These are phyloP conservation scores for Dissostichus mawsoni DNA, from an alignment of 2,113 vertebrate genomes.

Conservation along the genomic window DNA sequence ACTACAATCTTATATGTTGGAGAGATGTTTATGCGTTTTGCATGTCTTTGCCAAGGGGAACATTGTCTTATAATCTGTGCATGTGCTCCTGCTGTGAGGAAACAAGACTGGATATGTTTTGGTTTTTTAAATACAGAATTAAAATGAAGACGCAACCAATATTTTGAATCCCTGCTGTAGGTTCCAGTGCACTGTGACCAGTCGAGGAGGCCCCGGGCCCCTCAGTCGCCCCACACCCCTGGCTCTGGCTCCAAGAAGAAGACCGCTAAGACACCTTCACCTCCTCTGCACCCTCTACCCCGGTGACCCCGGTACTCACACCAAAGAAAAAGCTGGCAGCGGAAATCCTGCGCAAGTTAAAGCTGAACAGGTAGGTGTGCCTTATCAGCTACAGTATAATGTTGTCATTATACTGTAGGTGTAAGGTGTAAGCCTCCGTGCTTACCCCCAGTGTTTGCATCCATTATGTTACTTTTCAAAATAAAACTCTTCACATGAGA, in stretches of 20 bases:
- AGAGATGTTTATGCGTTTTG: too few species aligned
- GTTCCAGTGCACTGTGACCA: conserved; percentile 75
- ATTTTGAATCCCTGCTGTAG: conserved; percentile 34
- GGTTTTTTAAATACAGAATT: not conserved
- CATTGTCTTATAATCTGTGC: too few species aligned
- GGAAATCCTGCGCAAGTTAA: conserved; percentile 69
- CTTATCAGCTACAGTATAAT: too few species aligned
- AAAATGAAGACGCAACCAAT: not conserved
- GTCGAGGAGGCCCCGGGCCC: conserved; percentile 52
- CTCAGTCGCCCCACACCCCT: not conserved
- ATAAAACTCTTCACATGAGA: not conserved
- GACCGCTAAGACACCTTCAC: not conserved
- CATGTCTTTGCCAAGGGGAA: too few species aligned
- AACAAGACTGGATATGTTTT: not conserved
- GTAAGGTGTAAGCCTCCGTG: too few species aligned
- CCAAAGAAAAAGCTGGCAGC: conserved; percentile 70
- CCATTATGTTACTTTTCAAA: too few species aligned
- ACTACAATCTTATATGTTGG: too few species aligned
- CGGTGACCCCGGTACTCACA: conserved; percentile 43
- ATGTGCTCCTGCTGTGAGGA: not conserved
- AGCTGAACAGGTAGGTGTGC: conserved; percentile 65
- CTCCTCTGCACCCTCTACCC: not conserved
- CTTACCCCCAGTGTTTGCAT: not conserved
- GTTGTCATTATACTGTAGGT: too few species aligned
- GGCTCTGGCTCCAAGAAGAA: not conserved